These are phyloP conservation scores for Oncorhynchus masou DNA, from an alignment of 2,113 vertebrate species.

Conservation along the genomic window DNA sequence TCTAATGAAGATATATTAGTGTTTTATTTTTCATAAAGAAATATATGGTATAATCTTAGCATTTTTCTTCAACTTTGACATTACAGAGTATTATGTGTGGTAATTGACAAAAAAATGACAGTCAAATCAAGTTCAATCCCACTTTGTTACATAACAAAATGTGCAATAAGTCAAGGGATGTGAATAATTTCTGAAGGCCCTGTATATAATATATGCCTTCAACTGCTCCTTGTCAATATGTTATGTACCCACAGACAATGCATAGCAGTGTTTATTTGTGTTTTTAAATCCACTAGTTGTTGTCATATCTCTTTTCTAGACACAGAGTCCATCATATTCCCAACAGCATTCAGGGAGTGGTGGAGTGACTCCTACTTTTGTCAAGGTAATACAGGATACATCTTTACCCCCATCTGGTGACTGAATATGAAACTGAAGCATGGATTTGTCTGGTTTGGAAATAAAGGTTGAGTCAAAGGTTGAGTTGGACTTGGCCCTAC, in stretches of 20 bases:
- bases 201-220: background rate
- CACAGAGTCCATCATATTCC: slow-evolving; percentile 58
- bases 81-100: no score
- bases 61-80: no score
- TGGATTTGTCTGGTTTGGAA: background rate
- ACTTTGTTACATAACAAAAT: no score
- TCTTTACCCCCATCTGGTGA: slow-evolving; percentile 8
- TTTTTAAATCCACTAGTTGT: background rate
- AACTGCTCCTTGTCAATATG: background rate
- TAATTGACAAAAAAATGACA: no score
- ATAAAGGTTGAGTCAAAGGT: background rate
- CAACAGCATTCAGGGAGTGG: slow-evolving; percentile 58
- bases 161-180: no score
- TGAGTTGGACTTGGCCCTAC: no score
- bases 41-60: no score
- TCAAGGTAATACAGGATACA: slow-evolving; percentile 61
- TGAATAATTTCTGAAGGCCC: no score
- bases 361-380: slow-evolving; percentile 69
- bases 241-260: background rate
- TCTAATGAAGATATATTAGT: no score
- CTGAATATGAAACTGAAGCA: background rate
- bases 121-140: no score
- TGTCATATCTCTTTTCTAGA: slow-evolving; percentile 40
- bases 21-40: no score
- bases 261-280: no score